These are phyloP conservation scores for Anodontia alba DNA, from an alignment of 2,888 invertebrate genomes.

Conservation along the genomic window DNA sequence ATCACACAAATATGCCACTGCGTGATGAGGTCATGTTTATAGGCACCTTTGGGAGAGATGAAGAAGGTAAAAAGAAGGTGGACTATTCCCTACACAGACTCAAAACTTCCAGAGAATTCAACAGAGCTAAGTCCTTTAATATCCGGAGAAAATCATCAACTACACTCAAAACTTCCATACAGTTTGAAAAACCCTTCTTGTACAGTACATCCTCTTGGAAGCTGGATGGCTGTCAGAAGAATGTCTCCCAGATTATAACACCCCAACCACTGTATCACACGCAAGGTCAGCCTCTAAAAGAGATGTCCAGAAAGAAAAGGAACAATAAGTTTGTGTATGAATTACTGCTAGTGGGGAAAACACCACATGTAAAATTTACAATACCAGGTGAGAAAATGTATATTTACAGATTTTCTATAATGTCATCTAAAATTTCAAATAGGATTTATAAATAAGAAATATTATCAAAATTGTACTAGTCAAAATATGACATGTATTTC, in stretches of 20 bases:
- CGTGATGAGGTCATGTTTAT: constrained; percentile 79
- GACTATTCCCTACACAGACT: constrained; percentile 69
- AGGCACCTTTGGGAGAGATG: constrained; percentile 65
- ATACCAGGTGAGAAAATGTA: constrained; percentile 74
- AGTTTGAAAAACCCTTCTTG: constrained; percentile 80
- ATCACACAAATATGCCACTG: constrained; percentile 61
- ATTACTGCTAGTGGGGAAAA: constrained; percentile 64
- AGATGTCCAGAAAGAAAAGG: constrained; percentile 47
- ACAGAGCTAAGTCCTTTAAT: constrained; percentile 50
- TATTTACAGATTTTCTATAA: no score
- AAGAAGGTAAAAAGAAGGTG: constrained; percentile 47
- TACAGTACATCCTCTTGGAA: constrained; percentile 75
- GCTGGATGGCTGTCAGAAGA: constrained; percentile 72
- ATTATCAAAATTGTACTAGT: no score
- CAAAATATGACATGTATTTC: no score
- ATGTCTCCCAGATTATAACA: constrained; percentile 73
- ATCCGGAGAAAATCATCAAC: constrained; percentile 31
- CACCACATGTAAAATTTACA: constrained; percentile 76
- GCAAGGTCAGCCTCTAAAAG: constrained; percentile 63
- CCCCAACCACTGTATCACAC: constrained; percentile 71
- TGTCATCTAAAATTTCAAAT: no score
- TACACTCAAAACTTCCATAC: constrained; percentile 67
- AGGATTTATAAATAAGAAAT: no score
- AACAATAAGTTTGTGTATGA: constrained; percentile 72
- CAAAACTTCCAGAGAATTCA: constrained; percentile 67